Base-by-base conservation (phyloP, 2,797 vertebrate species). In the Parambassis ranga region DNA sequence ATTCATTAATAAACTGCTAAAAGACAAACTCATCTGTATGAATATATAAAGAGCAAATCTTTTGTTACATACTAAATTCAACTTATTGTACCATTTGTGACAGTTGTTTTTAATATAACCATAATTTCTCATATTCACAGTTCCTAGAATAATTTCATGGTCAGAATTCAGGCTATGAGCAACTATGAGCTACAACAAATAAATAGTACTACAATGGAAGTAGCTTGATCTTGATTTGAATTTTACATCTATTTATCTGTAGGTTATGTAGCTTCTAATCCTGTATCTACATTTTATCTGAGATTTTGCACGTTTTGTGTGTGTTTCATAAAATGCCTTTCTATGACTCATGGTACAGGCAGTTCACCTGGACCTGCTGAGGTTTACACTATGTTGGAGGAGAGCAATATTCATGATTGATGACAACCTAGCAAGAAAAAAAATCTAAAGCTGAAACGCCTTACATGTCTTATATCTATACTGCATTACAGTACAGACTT, bases 391-490 rank as follows among this genome's bases (percentile, higher is more conserved):
- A 55, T 3, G 46, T 43, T 37, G 56, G 74, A 63, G 58, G 71
- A 64, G 18, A 49, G 59, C 65, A 77, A 77, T 75, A 74, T 79
- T 53, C 47, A 71, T 74, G 82, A 84, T 65, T 71, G 82, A 84
- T 83, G 71, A 73, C 62, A 71, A 71, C 57, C 52, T 15, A 37
- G 55, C 6, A 59, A 59, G 66, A 71, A 75, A 32, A 19, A 27
- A 33, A 53, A 49, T 36, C 23, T 9, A 16, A 50, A 69, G 31
- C 55, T 53, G 50, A 70, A 80, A 75, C 65, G 35, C 6, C 24
- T 3, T 10, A 56, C 26, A 52, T 72, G 36, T 74, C 49, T 51
- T 41, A 14, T 70, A 66, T 47, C 53, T 41, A 57, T 33, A 36
- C 43, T 30, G 38, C 18, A 71, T 50, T 69, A 63, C 11, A 52